These are phyloP conservation scores for Anolis sagrei DNA, from an alignment of 2,113 vertebrate genomes.

Conservation along the genomic window DNA sequence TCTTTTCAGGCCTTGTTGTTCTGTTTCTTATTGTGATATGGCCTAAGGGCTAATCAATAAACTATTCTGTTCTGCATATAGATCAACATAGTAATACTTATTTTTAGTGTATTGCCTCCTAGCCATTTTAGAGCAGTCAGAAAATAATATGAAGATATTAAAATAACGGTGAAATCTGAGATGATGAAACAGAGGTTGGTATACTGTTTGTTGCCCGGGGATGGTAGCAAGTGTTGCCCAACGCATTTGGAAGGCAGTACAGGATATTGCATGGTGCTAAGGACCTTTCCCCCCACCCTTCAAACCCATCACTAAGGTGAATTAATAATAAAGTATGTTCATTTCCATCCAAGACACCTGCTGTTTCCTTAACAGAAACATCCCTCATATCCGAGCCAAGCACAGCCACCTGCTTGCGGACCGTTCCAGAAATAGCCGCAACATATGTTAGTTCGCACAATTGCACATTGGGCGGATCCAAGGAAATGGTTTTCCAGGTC, in stretches of 20 bases:
- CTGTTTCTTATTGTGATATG: too few species aligned
- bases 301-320: too few species aligned
- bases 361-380: neutral
- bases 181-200: neutral
- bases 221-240: neutral
- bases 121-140: neutral
- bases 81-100: too few species aligned
- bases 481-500: too few species aligned
- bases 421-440: neutral
- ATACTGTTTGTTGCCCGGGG: neutral
- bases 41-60: too few species aligned
- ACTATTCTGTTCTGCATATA: too few species aligned
- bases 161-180: neutral
- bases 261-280: neutral
- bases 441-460: neutral
- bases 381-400: neutral
- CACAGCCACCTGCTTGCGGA: neutral
- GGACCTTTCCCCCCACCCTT: neutral
- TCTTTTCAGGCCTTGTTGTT: too few species aligned
- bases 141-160: slow-evolving; percentile 12
- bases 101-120: neutral
- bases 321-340: neutral
- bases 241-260: neutral
- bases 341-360: neutral
- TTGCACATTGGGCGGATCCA: neutral